Percentiles rank a stretch among this genome's conserved stretches.
Evolutionary conservation across 2,797 vertebrate genomes (phyloP).

Genomic region (Helarctos malayanus): DNA sequence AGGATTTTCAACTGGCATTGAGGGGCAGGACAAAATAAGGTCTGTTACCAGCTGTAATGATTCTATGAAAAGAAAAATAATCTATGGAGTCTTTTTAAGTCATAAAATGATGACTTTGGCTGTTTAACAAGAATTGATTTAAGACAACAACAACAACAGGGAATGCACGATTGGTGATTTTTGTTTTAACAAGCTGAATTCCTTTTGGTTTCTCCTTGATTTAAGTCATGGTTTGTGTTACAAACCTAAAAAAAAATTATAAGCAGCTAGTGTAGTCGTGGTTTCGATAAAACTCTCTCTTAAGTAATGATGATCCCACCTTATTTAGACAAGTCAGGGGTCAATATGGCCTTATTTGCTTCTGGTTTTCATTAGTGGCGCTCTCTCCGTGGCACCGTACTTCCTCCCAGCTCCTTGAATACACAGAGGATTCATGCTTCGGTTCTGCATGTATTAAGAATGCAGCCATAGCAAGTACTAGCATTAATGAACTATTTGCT

Average conservation of each 20-base stretch:
- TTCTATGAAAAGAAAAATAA: constrained; percentile 73
- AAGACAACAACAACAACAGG: constrained; percentile 61
- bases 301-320: constrained; percentile 90
- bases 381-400: constrained; percentile 90
- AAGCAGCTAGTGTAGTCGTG: constrained; percentile 78
- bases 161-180: constrained; percentile 76
- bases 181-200: constrained; percentile 86
- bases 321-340: constrained; percentile 90
- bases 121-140: constrained; percentile 84
- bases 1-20: constrained; percentile 64
- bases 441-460: constrained; percentile 97
- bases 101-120: constrained; percentile 84
- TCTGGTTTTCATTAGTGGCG: constrained; percentile 89
- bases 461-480: constrained; percentile 99
- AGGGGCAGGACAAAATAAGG: constrained; percentile 83
- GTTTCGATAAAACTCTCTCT: constrained; percentile 88
- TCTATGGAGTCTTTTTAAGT: constrained; percentile 81
- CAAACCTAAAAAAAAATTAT: constrained; percentile 85
- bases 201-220: constrained; percentile 83
- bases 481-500: constrained; percentile 99
- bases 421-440: constrained; percentile 96
- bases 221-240: constrained; percentile 82
- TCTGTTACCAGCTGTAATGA: constrained; percentile 75
- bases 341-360: constrained; percentile 91
- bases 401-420: constrained; percentile 93